Evolutionary conservation across 2,888 invertebrate species (phyloP).

Genomic region (Pyrocoelia pectoralis): DNA sequence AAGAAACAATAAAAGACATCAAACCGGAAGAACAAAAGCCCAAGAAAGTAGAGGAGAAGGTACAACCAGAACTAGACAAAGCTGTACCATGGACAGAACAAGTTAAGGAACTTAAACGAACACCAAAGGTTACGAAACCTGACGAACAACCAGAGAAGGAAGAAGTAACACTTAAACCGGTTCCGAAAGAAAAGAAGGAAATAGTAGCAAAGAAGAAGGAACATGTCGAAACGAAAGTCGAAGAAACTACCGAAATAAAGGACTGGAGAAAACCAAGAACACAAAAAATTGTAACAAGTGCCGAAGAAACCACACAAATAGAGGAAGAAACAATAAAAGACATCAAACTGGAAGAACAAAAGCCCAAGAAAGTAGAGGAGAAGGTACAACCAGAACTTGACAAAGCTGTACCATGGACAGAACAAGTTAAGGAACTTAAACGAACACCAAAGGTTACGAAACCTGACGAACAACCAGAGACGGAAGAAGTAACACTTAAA

Average conservation of each 20-base stretch:
- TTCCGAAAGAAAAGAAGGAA: constrained; percentile 32
- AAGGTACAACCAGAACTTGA: constrained; percentile 20
- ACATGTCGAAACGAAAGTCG: constrained; percentile 26
- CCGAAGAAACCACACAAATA: constrained; percentile 34
- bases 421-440: constrained; percentile 66
- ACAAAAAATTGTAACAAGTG: constrained; percentile 53
- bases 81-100: constrained; percentile 30
- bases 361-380: neutral
- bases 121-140: constrained; percentile 19
- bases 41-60: constrained; percentile 38
- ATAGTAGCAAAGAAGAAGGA: constrained; percentile 41
- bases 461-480: constrained; percentile 53
- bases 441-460: constrained; percentile 54
- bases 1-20: neutral
- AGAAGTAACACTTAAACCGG: constrained; percentile 10
- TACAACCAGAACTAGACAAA: constrained; percentile 20
- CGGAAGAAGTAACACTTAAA: constrained; percentile 15
- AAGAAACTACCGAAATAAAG: constrained; percentile 56
- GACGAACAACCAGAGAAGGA: constrained; percentile 31
- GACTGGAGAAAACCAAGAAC: constrained; percentile 50
- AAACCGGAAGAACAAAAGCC: constrained; percentile 21
- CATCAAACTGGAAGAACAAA: constrained; percentile 1
- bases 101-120: constrained; percentile 64
- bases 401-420: constrained; percentile 62
- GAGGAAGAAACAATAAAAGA: neutral